Conservation (phyloP, 2,113 vertebrate species). For the Fulmarus glacialis region DNA sequence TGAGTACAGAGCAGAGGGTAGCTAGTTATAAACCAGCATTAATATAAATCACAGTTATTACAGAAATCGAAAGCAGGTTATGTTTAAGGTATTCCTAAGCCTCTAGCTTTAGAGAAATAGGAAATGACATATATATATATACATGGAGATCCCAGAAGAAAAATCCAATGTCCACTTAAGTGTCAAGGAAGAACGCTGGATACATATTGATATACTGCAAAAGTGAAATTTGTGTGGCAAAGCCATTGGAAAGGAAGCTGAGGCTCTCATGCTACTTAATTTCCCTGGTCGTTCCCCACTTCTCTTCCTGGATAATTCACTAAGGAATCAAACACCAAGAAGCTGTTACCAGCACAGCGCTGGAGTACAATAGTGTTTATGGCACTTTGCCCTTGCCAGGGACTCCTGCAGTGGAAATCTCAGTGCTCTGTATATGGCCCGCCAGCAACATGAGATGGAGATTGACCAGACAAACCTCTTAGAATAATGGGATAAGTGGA, state of each 20-base stretch:
- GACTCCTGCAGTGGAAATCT: not conserved
- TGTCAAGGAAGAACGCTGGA: not conserved
- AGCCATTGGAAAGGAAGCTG: not conserved
- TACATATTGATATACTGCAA: not conserved
- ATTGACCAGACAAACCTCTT: not conserved
- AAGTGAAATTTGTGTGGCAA: not conserved
- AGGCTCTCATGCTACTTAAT: not conserved
- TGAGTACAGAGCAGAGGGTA: not conserved
- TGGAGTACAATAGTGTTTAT: not conserved
- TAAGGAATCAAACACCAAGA: not conserved
- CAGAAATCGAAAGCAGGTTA: conserved; percentile 11
- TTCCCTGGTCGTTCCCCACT: not conserved
- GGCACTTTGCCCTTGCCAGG: not conserved
- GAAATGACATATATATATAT: not conserved
- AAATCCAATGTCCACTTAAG: not conserved
- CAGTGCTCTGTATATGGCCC: rapidly evolving
- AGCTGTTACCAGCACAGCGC: not conserved
- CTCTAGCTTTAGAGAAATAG: not conserved
- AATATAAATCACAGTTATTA: conserved; percentile 34
- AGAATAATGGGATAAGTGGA: not conserved
- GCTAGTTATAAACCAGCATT: not conserved
- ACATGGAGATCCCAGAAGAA: not conserved
- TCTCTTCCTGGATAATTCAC: not conserved
- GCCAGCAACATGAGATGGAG: not conserved
- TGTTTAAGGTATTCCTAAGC: not conserved